phyloP scores from a whole-genome alignment of 2,113 vertebrate species.

The Bucco capensis region DNA sequence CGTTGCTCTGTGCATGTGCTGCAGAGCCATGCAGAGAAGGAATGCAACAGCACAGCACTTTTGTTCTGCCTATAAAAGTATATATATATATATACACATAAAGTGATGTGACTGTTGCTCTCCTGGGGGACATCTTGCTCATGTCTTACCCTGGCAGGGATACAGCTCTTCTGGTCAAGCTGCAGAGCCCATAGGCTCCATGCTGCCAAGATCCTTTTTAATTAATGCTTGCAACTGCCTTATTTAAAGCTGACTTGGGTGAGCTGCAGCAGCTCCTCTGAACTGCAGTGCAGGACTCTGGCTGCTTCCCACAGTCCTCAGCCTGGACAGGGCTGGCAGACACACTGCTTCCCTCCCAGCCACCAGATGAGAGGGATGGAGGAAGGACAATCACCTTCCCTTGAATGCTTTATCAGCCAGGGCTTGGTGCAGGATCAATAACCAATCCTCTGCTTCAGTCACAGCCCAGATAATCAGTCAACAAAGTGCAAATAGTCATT shows the following conservation, averaged over 20 bases:
- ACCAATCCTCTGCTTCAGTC: neutral
- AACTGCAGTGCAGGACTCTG: rapidly evolving
- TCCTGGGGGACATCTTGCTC: neutral
- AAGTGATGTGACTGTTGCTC: neutral
- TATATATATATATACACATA: no score
- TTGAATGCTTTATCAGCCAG: neutral
- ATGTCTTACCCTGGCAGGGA: neutral
- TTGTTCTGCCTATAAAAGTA: neutral
- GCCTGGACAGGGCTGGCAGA: neutral
- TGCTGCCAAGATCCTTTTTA: neutral
- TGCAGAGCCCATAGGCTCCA: rapidly evolving
- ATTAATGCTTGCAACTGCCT: neutral
- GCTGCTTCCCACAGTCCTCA: neutral
- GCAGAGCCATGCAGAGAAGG: neutral
- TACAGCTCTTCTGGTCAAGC: neutral
- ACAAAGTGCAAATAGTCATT: neutral
- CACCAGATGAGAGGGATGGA: neutral
- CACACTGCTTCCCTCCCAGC: neutral
- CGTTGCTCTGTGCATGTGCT: neutral
- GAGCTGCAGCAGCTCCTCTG: neutral
- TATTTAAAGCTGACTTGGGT: neutral
- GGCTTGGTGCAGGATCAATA: neutral
- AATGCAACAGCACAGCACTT: neutral
- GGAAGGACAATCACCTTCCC: neutral
- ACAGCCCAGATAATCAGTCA: neutral